Base-by-base conservation (phyloP, 1,140 invertebrate genomes). In the Drosophila nigrodunni region DNA sequence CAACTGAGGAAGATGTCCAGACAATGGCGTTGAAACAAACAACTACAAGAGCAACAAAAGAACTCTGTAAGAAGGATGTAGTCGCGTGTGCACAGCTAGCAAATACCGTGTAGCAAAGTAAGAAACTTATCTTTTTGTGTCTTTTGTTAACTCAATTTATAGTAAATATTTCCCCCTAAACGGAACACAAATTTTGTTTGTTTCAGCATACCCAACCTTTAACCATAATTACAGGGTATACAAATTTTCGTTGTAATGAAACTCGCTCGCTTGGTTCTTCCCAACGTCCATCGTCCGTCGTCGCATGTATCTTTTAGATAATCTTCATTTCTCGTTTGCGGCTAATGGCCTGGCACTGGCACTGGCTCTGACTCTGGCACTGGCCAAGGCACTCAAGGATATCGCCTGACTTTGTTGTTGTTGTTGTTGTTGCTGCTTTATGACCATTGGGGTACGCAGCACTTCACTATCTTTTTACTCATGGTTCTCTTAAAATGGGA, bases 261-360 rank as follows among this genome's bases (percentile, higher is more conserved):
- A 86, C 82, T 86, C 66, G 41, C 41, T 57, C 47, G 66, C 73
- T 72, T 30, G 39, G 39, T 44, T 67, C 43, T 59, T 65, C 30
- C 54, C 55, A 44, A 13, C 39, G 70, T 66, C 54, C 47, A 41
- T 35, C 60, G 69, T 41, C 44, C 52, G 69, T 65, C 64, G 69
- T 81, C 82, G 82, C 77, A 83, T 88, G 85, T 89, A 89, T 89
- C 85, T 89, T 89, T 89, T 81, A 90, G 85, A 89, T 89, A 89
- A 89, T 89, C 85, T 89, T 89, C 85, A 89, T 89, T 89, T 89
- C 85, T 89, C 85, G 85, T 89, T 89, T 89, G 85, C 86, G 78
- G 85, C 85, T 89, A 89, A 89, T 89, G 85, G 85, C 86, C 85
- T 89, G 85, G 85, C 85, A 89, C 72, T 66, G 65, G 72, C 75